Conservation (phyloP, 2,113 vertebrate genomes). For the Microcebus tavaratra region DNA sequence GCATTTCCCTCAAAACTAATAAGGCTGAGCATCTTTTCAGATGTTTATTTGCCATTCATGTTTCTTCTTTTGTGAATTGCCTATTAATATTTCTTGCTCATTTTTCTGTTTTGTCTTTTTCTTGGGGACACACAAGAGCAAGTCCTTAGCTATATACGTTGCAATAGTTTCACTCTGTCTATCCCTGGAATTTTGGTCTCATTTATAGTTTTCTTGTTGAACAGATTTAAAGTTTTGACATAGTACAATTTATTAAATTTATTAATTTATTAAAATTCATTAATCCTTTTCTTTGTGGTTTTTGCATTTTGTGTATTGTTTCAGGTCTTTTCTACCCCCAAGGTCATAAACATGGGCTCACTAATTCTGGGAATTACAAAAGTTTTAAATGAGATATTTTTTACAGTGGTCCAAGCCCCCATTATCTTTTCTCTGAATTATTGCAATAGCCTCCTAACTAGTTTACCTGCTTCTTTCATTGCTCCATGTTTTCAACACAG, state of each 20-base stretch:
- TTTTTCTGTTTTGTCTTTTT: slow-evolving; percentile 2
- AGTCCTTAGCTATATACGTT: neutral
- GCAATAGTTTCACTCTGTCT: neutral
- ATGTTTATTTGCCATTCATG: neutral
- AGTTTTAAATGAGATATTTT: neutral
- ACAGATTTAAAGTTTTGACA: slow-evolving; percentile 8
- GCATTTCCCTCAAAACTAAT: neutral
- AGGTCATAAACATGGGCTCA: neutral
- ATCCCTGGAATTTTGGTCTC: neutral
- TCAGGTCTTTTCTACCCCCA: neutral
- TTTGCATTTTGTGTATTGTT: neutral
- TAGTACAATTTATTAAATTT: neutral
- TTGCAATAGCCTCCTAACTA: neutral
- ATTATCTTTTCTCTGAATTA: neutral
- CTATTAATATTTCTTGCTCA: neutral
- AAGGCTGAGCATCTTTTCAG: neutral
- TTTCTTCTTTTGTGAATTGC: slow-evolving; percentile 8
- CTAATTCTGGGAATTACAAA: neutral
- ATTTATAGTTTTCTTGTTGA: slow-evolving; percentile 31
- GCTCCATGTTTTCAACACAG: neutral
- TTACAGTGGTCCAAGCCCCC: neutral
- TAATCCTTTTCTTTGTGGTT: neutral
- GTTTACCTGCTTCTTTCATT: neutral
- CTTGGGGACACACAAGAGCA: neutral
- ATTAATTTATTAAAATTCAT: neutral